phyloP scores from a whole-genome alignment of 23 tunicate genomes.

The Trididemnum clinides region DNA sequence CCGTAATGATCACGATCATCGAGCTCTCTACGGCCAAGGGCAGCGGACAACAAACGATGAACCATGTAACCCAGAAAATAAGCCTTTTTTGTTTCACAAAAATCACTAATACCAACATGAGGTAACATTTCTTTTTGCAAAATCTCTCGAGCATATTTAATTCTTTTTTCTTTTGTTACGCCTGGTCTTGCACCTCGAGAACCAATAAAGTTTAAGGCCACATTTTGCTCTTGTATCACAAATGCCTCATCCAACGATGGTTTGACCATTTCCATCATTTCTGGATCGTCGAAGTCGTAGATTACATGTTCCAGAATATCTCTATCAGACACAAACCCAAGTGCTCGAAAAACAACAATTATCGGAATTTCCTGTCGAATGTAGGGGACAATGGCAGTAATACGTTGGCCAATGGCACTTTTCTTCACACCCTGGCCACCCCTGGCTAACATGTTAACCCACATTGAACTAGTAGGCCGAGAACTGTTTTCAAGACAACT shows the following conservation, averaged over 20 bases:
- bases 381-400: slow-evolving; percentile 98
- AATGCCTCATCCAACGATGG: slow-evolving; percentile 99
- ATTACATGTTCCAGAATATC: slow-evolving; percentile 99
- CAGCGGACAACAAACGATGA: slow-evolving; percentile 91
- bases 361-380: slow-evolving; percentile 99
- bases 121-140: slow-evolving; percentile 99
- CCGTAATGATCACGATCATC: slow-evolving; percentile 99
- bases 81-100: slow-evolving; percentile 99
- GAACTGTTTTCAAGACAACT: slow-evolving; percentile 96
- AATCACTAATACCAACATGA: slow-evolving; percentile 99
- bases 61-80: slow-evolving; percentile 99
- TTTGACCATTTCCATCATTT: slow-evolving; percentile 99
- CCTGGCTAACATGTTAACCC: slow-evolving; percentile 97
- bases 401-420: slow-evolving; percentile 98
- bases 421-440: slow-evolving; percentile 99
- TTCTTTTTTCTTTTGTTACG: slow-evolving; percentile 95
- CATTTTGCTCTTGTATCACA: slow-evolving; percentile 98
- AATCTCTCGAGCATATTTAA: slow-evolving; percentile 94
- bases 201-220: slow-evolving; percentile 97
- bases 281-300: slow-evolving; percentile 99
- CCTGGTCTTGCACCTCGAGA: slow-evolving; percentile 99
- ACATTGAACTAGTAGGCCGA: slow-evolving; percentile 98
- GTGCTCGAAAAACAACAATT: slow-evolving; percentile 97
- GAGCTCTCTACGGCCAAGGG: slow-evolving; percentile 93
- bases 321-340: slow-evolving; percentile 98